A percentile compares a stretch with the other conserved stretches of the same genome.
Conservation (phyloP, 2,888 invertebrate genomes). For the Eupelmus urozonus region DNA sequence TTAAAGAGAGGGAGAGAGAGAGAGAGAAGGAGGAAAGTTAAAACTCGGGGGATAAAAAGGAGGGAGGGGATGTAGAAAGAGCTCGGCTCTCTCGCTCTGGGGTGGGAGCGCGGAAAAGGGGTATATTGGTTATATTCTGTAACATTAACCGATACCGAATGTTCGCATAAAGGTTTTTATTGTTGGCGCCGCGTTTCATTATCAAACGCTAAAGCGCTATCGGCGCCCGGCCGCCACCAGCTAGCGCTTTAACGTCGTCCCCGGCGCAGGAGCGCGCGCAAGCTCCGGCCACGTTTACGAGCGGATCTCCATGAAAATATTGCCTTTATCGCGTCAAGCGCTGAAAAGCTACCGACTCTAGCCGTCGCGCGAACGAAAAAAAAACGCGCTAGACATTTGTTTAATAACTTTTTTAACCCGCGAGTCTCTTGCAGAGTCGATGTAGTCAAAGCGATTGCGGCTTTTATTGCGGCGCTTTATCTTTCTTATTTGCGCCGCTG, state of each 20-base stretch:
- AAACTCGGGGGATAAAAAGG: conserved; percentile 46
- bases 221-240: conserved; percentile 45
- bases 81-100: too few species aligned
- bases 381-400: background rate
- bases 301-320: conserved; percentile 66
- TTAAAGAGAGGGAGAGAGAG: conserved; percentile 63
- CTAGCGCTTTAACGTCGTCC: conserved; percentile 51
- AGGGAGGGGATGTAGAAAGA: conserved; percentile 50
- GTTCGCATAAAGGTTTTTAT: conserved; percentile 68
- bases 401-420: conserved; percentile 14
- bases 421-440: too few species aligned
- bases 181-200: conserved; percentile 64
- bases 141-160: conserved; percentile 71
- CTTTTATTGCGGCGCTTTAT: background rate
- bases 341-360: conserved; percentile 17
- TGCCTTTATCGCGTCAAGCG: conserved; percentile 54
- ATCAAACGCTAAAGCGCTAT: conserved; percentile 60
- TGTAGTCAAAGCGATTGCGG: background rate
- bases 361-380: background rate
- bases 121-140: conserved; percentile 70
- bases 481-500: background rate
- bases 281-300: conserved; percentile 49
- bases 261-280: background rate
- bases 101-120: conserved; percentile 51
- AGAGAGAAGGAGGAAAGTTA: conserved; percentile 63